Percentiles rank a stretch among this genome's conserved stretches.
phyloP scores from a whole-genome alignment of 2,113 vertebrate genomes.

The Eira barbara region DNA sequence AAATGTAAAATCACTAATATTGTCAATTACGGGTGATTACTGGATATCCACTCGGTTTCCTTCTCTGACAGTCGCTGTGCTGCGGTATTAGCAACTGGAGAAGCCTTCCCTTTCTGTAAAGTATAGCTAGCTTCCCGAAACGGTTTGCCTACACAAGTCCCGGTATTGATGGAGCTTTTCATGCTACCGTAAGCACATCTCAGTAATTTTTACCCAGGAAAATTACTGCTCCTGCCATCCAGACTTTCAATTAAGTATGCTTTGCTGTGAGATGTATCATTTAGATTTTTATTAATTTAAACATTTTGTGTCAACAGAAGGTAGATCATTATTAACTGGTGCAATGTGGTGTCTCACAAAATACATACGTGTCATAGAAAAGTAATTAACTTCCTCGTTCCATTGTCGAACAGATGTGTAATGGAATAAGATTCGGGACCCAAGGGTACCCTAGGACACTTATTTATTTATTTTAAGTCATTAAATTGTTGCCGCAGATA shows the following conservation, averaged over 20 bases:
- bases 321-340: conserved; percentile 64
- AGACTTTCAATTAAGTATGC: conserved; percentile 48
- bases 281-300: conserved; percentile 71
- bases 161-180: conserved; percentile 47
- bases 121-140: not conserved
- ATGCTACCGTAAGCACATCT: conserved; percentile 40
- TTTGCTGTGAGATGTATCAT: conserved; percentile 48
- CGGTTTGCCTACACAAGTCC: not conserved
- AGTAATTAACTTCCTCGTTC: conserved; percentile 65
- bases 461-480: conserved; percentile 39
- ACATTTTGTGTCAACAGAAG: conserved; percentile 68
- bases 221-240: conserved; percentile 35
- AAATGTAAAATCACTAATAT: conserved; percentile 58
- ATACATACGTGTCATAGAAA: conserved; percentile 52
- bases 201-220: conserved; percentile 48
- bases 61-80: not conserved
- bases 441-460: not conserved
- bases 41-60: conserved; percentile 2
- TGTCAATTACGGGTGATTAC: conserved; percentile 45
- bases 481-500: conserved; percentile 18
- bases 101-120: not conserved
- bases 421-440: conserved; percentile 25
- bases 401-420: conserved; percentile 47
- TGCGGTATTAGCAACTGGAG: not conserved
- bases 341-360: conserved; percentile 45